These are phyloP conservation scores for Pipistrellus pipistrellus DNA, from an alignment of 2,797 vertebrate species.

Conservation along the genomic window DNA sequence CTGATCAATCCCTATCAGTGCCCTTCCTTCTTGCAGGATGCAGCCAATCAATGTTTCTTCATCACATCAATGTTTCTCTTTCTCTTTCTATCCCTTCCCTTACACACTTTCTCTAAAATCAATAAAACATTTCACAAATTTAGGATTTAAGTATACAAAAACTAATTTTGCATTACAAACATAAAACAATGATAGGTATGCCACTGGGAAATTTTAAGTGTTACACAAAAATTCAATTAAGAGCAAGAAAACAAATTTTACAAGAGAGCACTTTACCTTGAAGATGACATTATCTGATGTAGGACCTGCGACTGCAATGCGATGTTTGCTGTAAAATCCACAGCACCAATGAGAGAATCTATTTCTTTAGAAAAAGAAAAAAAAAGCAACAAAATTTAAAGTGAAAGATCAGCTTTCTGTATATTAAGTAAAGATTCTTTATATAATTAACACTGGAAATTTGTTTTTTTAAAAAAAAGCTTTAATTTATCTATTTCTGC, in stretches of 20 bases:
- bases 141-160: too few species aligned
- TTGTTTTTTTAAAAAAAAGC: not conserved
- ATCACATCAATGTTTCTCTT: too few species aligned
- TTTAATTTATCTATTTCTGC: not conserved
- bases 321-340: slow-evolving; percentile 18
- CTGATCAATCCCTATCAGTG: too few species aligned
- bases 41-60: too few species aligned
- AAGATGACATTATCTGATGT: slow-evolving; percentile 93
- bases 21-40: too few species aligned
- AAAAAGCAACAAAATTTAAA: not conserved
- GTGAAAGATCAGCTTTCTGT: not conserved
- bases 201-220: not conserved
- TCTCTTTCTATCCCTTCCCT: too few species aligned
- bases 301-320: slow-evolving; percentile 82
- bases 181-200: not conserved
- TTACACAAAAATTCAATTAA: slow-evolving; percentile 32
- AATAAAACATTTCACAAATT: not conserved
- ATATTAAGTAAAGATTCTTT: not conserved
- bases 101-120: too few species aligned
- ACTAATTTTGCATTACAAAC: too few species aligned
- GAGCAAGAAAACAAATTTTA: not conserved
- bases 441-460: not conserved
- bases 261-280: slow-evolving; percentile 89
- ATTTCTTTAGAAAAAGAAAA: not conserved
- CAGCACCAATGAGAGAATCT: not conserved